Base-by-base conservation (phyloP, 2,888 invertebrate genomes). In the Heliconius charithonia region DNA sequence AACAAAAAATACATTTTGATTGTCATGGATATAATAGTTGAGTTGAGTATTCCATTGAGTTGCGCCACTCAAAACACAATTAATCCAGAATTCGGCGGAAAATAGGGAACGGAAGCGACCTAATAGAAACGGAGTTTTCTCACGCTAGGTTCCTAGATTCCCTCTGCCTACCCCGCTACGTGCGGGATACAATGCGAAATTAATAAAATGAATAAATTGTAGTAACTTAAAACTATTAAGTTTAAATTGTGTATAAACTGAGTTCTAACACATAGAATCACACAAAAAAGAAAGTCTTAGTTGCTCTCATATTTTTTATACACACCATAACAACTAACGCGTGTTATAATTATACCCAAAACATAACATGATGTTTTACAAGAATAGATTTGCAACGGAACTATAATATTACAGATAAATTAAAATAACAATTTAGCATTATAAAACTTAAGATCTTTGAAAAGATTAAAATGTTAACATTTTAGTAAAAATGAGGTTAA, bases 401-500 rank as follows among this genome's bases (percentile, higher is more conserved):
- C 19, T 27, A 51, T 19, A 19, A 70, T 9, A 19, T 70, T 22
- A 27, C 22, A 51, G 22, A 19, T 22, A 51, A 45, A 27, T 45
- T 51, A 70, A 45, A 45, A 51, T 70, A 66, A 51, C 27, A 27
- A 41, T 69, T 72, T 32, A 72, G 16, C 59, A 6, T 59, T 13
- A 59, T 72, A 72, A 32, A 59, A 32, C 32, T 56, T 62, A 37
- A 67, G 66, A 69, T 27, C 75, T 51, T 63, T 29, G 59, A 32
- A 27, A 29, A 4, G n/a, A 75, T 70, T 65, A 69, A n/a, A 4
- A 29, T 1, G 16, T 66, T 65, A 71, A 65, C 19, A 62, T 37
- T 66, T 41, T 16, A 59, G 13, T 51, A n/a, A 71, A 77, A 79
- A 79, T 69, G 25, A 73, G 79, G 73, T 69, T 77, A 76, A 73